Evolutionary conservation across 2,113 vertebrate genomes (phyloP).

Genomic region (Ptychochromis oligacanthus): DNA sequence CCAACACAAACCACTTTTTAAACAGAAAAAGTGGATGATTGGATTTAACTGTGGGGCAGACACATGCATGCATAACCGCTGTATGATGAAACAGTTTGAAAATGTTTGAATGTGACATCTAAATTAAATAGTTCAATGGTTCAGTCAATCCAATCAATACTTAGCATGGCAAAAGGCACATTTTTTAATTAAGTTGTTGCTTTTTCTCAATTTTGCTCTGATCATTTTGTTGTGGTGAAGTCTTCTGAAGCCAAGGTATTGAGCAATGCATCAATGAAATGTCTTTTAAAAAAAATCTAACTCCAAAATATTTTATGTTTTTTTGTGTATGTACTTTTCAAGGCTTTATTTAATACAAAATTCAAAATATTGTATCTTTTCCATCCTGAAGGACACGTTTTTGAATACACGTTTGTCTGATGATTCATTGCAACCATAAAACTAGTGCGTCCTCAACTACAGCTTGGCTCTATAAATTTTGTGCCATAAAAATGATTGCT

Average conservation of each 20-base stretch:
- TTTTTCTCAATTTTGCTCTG: neutral
- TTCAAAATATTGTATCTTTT: neutral
- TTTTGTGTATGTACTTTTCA: neutral
- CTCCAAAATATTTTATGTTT: neutral
- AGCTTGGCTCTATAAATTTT: neutral
- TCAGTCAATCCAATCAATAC: neutral
- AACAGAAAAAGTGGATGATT: constrained; percentile 17
- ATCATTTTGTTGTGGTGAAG: neutral
- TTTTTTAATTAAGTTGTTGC: neutral
- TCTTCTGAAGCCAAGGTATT: neutral
- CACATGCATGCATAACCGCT: neutral
- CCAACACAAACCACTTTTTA: constrained; percentile 11
- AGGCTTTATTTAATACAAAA: neutral
- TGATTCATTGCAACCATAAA: neutral
- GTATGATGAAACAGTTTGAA: neutral
- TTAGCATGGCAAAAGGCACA: neutral
- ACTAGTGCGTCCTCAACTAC: neutral
- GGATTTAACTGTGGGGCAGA: neutral
- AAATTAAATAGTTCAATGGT: neutral
- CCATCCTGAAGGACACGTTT: neutral
- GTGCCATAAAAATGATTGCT: neutral
- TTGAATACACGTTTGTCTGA: neutral
- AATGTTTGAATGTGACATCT: neutral
- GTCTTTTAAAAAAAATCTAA: neutral
- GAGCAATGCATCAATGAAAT: too few relatives aligned